Evolutionary conservation across 2,888 invertebrate species (phyloP).

Genomic region (Nemotelus nigrinus): DNA sequence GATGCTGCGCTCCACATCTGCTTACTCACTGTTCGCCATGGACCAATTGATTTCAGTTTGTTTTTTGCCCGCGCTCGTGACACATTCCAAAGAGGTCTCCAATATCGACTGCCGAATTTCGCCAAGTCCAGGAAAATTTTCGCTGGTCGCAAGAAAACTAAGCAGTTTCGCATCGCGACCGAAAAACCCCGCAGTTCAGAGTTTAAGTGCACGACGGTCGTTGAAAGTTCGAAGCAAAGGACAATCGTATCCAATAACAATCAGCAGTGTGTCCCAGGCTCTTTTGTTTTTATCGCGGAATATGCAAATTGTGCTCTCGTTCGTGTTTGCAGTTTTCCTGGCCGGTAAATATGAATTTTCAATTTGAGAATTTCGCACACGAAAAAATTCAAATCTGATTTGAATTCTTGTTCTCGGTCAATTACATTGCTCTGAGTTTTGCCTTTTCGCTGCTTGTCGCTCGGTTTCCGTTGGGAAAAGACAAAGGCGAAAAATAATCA

Average conservation of each 20-base stretch:
- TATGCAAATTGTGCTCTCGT: constrained; percentile 36
- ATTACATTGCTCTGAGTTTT: not conserved
- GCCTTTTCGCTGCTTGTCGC: not conserved
- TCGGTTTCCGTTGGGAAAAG: not conserved
- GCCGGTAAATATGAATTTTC: constrained; percentile 25
- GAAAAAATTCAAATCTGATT: constrained; percentile 21
- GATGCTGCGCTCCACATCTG: constrained; percentile 35
- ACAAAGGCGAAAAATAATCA: not conserved
- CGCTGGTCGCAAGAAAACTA: too few species aligned
- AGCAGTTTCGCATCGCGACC: too few species aligned
- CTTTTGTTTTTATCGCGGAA: not conserved
- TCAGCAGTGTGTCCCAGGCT: not conserved
- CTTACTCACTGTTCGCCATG: not conserved
- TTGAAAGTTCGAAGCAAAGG: not conserved
- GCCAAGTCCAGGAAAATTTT: not conserved
- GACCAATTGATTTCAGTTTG: constrained; percentile 38
- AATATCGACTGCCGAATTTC: not conserved
- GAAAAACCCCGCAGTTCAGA: too few species aligned
- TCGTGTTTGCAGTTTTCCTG: constrained; percentile 26
- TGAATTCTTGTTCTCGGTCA: constrained; percentile 1
- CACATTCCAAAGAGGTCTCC: constrained; percentile 12
- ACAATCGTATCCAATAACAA: not conserved
- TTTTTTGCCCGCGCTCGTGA: constrained; percentile 41
- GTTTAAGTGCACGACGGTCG: not conserved
- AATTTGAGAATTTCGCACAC: not conserved